Conservation (phyloP, 1,140 invertebrate species). For the Marisa cornuarietis region DNA sequence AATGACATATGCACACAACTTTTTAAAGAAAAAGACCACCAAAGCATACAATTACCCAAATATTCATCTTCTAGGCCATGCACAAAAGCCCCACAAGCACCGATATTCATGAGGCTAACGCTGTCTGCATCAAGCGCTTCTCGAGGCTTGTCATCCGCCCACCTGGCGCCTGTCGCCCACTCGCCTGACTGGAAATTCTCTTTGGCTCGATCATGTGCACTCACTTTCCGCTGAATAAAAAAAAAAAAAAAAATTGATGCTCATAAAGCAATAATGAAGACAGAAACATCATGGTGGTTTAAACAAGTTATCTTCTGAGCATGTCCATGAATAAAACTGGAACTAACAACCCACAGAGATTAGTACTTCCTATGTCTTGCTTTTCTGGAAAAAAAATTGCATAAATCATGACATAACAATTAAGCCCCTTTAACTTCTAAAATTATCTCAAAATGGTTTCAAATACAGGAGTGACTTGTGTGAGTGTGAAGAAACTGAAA, state of each 20-base stretch:
- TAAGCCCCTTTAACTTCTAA: no score
- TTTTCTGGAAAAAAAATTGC: no score
- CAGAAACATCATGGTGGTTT: neutral
- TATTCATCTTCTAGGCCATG: conserved; percentile 99
- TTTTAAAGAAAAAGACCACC: neutral
- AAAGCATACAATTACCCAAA: conserved; percentile 72
- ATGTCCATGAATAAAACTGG: neutral
- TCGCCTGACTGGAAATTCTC: conserved; percentile 84
- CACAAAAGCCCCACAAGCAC: conserved; percentile 97
- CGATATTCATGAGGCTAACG: conserved; percentile 87
- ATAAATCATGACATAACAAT: no score
- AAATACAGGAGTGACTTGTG: neutral
- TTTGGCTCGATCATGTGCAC: conserved; percentile 84
- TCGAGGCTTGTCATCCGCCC: conserved; percentile 82
- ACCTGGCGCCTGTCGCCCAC: conserved; percentile 90
- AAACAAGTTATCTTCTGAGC: neutral
- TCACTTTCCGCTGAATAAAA: conserved; percentile 69
- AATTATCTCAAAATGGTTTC: no score
- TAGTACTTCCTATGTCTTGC: no score
- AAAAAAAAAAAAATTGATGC: neutral
- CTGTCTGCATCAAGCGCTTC: conserved; percentile 80
- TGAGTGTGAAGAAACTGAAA: neutral
- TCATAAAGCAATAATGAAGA: conserved; percentile 7
- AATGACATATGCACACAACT: neutral
- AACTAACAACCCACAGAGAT: no score